Evolutionary conservation across 2,797 vertebrate genomes (phyloP).

Genomic region (Myotis pilosus): DNA sequence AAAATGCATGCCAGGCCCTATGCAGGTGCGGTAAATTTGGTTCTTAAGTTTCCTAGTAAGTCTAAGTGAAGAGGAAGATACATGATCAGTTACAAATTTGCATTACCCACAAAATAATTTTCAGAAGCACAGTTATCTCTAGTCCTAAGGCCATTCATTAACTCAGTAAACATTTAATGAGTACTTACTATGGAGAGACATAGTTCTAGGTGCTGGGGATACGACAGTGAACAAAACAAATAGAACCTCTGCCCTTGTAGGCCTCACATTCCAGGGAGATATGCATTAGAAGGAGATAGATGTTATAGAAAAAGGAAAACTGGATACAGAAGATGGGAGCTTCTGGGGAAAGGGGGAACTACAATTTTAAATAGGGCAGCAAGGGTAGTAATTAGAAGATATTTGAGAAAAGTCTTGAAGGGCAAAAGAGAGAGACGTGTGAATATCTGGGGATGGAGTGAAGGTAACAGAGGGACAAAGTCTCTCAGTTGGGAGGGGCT

Average conservation of each 20-base stretch:
- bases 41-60: neutral
- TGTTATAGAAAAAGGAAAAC: neutral
- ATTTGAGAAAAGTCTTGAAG: neutral
- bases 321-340: neutral
- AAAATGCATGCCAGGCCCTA: neutral
- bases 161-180: neutral
- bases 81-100: neutral
- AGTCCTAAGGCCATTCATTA: neutral
- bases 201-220: neutral
- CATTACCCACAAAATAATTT: neutral
- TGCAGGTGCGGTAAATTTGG: neutral
- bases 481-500: neutral
- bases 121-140: neutral
- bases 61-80: slow-evolving; percentile 17
- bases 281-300: neutral
- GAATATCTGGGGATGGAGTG: neutral
- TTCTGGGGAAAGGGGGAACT: neutral
- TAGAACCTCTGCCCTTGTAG: neutral
- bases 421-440: neutral
- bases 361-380: neutral
- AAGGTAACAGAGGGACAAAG: neutral
- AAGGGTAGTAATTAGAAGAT: neutral
- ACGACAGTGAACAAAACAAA: neutral
- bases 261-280: neutral
- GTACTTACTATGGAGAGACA: neutral